Evolutionary conservation across 1,140 invertebrate species (phyloP), one percentile per base, ranked within the genome.

Genomic region (Brachionus koreanus): DNA sequence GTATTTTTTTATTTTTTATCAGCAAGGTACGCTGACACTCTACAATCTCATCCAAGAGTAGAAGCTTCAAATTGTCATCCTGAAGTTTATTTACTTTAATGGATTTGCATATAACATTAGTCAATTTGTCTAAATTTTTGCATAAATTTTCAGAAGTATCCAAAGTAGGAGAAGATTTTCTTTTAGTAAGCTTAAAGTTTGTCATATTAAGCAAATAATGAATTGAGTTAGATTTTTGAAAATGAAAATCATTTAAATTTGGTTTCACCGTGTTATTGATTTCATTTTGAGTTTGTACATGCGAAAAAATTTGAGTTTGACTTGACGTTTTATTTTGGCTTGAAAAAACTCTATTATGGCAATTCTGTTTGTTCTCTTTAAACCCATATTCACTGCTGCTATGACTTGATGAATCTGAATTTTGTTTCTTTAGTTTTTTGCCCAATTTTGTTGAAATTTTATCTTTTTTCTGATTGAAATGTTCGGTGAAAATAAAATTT

Each of bases 41-140:
- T 7, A 82, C 33, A 43, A 82, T 82, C n/a, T 82, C 79, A 29
- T 57, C 25, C 25, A 82, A n/a, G 25, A 82, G 63, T 13, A 63
- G 33, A 67, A 69, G 25, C 35, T 61, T 82, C 23, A 82, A 69
- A 46, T 65, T 33, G 16, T 82, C 79, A 69, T 82, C 65, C 16
- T 82, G 39, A 5, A 67, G 19, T 52, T 65, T 82, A 23, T n/a
- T 16, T 23, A 57, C 16, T 43, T 67, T 39, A 29, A 82, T 29
- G 3, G 57, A 46, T 13, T n/a, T 43, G 33, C 65, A 63, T 33
- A 82, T 33, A 35, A 67, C 39, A 52, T 19, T 33, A n/a, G 65
- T n/a, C 37, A 82, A 39, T 35, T 69, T 49, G 16, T 82, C 79
- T 16, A 82, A 19, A 65, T 82, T 65, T 61, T 35, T 57, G 33